Evolutionary conservation across 2,113 vertebrate genomes (phyloP), one percentile per base, ranked within the genome.

Genomic region (Columba livia): DNA sequence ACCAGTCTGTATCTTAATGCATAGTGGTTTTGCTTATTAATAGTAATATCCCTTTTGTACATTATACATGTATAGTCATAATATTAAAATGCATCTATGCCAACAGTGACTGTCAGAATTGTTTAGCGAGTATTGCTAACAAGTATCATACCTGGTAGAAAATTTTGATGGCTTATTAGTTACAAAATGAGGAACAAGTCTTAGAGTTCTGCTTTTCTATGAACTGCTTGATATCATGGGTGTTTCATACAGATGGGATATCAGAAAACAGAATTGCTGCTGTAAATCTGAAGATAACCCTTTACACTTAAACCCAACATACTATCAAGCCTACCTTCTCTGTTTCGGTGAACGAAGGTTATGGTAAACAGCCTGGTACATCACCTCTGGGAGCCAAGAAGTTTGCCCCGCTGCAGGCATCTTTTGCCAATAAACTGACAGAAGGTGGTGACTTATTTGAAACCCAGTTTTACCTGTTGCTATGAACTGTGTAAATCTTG

Each of bases 21-120:
- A 20, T 34, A 54, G 73, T 70, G 82, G 60, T 3, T 93, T 83
- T 90, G 57, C 51, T 80, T 88, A 51, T 92, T 88, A 90, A 90
- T 36, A 90, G 15, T 23, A 56, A 85, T 85, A 51, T 64, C 14
- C 32, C 66, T 93, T 92, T 90, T 90, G 82, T 71, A 36, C 57
- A 18, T 88, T 77, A 21, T 26, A 20, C 31, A 21, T 58, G 54
- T 38, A 14, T 26, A 70, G 60, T 67, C 56, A 32, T 73, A 47
- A 10, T 20, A 53, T 85, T 78, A 26, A 25, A 79, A 66, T 85
- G 60, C 44, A 53, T 88, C 85, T 48, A 0, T 94, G 64, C 47
- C 82, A 38, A 2, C 1, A 64, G 56, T n/a, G 71, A 25, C 74
- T 93, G 87, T 85, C 74, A 62, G 53, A 38, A 34, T 58, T 67